Evolutionary conservation across 2,113 vertebrate genomes (phyloP).

Genomic region (zebrafish (Danio rerio)): DNA sequence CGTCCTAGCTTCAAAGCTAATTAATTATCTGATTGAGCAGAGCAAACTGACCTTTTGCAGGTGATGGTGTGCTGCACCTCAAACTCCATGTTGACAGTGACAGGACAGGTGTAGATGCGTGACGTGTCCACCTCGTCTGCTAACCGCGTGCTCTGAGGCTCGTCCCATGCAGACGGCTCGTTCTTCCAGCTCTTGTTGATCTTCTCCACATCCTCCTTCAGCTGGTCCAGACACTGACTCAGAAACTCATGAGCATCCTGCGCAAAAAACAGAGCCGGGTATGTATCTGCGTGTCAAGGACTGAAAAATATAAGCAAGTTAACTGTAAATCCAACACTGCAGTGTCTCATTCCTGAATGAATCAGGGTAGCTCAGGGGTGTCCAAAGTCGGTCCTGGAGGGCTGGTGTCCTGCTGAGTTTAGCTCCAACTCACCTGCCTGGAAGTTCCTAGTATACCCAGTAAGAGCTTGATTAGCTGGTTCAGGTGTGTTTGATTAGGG

Average conservation of each 20-base stretch:
- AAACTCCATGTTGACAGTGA: slow-evolving; percentile 95
- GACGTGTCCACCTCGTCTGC: slow-evolving; percentile 84
- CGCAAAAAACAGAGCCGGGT: background rate
- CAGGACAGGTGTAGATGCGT: slow-evolving; percentile 91
- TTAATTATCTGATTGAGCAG: background rate
- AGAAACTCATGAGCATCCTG: slow-evolving; percentile 98
- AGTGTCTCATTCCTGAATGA: too few relatives aligned
- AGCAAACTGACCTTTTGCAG: slow-evolving; percentile 88
- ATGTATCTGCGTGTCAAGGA: too few relatives aligned
- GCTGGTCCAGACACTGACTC: slow-evolving; percentile 97
- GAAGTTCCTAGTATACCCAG: too few relatives aligned
- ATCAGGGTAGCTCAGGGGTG: too few relatives aligned
- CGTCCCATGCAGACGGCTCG: slow-evolving; percentile 81
- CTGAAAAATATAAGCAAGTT: too few relatives aligned
- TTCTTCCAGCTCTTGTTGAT: slow-evolving; percentile 92
- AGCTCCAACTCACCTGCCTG: too few relatives aligned
- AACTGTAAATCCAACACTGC: too few relatives aligned
- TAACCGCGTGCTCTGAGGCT: slow-evolving; percentile 65
- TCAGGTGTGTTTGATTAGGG: too few relatives aligned
- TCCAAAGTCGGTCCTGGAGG: too few relatives aligned
- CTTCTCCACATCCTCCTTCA: slow-evolving; percentile 97
- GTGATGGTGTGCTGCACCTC: slow-evolving; percentile 97
- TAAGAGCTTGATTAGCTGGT: too few relatives aligned
- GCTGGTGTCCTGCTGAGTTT: too few relatives aligned
- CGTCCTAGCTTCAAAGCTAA: too few relatives aligned